Percentiles rank a stretch among this genome's conserved stretches.
Evolutionary conservation across 1,140 invertebrate genomes (phyloP).

Genomic region (Protaetia brevitarsis): DNA sequence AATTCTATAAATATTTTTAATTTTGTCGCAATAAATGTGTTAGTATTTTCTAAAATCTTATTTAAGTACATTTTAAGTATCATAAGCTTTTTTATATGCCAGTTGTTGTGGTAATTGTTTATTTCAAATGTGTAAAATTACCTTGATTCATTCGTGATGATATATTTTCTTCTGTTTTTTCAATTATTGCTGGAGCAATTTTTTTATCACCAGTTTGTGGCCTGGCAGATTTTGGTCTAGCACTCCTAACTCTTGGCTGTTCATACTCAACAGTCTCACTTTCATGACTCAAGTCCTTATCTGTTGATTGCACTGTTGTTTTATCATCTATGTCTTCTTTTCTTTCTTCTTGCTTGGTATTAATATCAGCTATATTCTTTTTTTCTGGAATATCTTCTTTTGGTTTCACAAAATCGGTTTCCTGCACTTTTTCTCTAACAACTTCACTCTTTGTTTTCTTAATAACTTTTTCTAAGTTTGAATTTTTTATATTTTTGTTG

Average conservation of each 20-base stretch:
- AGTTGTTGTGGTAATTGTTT: too few relatives aligned
- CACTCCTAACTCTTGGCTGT: conserved; percentile 23
- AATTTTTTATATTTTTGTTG: background rate
- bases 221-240: conserved; percentile 31
- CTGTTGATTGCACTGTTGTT: background rate
- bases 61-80: too few relatives aligned
- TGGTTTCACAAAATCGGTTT: background rate
- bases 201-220: conserved; percentile 19
- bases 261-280: too few relatives aligned
- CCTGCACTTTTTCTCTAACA: background rate
- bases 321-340: background rate
- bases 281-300: too few relatives aligned
- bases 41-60: too few relatives aligned
- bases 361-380: too few relatives aligned
- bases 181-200: background rate
- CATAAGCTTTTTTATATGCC: too few relatives aligned
- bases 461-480: background rate
- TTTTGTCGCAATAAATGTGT: too few relatives aligned
- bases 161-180: background rate
- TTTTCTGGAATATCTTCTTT: background rate
- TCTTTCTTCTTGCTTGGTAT: background rate
- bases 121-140: too few relatives aligned
- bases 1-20: too few relatives aligned
- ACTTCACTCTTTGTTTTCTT: background rate
- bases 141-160: too few relatives aligned